phyloP scores from a whole-genome alignment of 1,140 invertebrate species.

The Pseudoatta argentina region DNA sequence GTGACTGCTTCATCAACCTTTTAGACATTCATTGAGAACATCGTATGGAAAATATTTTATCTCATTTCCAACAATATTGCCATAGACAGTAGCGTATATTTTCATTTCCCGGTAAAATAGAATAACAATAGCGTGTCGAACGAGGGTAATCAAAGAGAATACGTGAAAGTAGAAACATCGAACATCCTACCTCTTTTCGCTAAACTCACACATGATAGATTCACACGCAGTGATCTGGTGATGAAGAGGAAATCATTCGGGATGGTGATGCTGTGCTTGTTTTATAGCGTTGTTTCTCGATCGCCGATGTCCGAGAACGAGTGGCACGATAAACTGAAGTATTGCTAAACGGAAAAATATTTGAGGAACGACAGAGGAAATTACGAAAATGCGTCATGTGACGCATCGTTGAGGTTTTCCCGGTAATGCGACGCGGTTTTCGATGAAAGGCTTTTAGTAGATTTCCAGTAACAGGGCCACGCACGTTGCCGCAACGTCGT shows the following conservation, averaged over 20 bases:
- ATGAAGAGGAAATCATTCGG: slow-evolving; percentile 37
- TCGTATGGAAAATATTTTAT: slow-evolving; percentile 22
- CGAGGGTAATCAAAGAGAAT: slow-evolving; percentile 49
- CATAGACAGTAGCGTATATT: slow-evolving; percentile 9
- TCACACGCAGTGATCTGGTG: slow-evolving; percentile 55
- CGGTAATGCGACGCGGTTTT: not conserved
- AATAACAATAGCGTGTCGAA: slow-evolving; percentile 41
- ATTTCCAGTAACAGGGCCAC: slow-evolving; percentile 34
- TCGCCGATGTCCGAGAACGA: not conserved
- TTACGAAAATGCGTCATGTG: not conserved
- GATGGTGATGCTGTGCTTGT: slow-evolving; percentile 18
- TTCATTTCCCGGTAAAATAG: slow-evolving; percentile 32
- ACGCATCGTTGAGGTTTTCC: not conserved
- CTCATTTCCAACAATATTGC: slow-evolving; percentile 39
- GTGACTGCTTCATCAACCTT: slow-evolving; percentile 47
- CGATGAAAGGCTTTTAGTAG: not conserved
- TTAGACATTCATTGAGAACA: slow-evolving; percentile 11
- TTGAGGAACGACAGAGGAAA: not conserved
- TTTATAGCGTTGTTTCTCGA: not conserved
- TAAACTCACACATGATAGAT: slow-evolving; percentile 57
- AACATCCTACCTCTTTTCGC: slow-evolving; percentile 58
- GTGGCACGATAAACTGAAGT: slow-evolving; percentile 3
- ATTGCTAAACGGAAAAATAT: slow-evolving; percentile 1
- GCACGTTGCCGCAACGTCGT: slow-evolving; percentile 48
- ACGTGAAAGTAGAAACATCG: slow-evolving; percentile 67